phyloP scores from a whole-genome alignment of 2,888 invertebrate species.

The Yponomeuta malinellus region DNA sequence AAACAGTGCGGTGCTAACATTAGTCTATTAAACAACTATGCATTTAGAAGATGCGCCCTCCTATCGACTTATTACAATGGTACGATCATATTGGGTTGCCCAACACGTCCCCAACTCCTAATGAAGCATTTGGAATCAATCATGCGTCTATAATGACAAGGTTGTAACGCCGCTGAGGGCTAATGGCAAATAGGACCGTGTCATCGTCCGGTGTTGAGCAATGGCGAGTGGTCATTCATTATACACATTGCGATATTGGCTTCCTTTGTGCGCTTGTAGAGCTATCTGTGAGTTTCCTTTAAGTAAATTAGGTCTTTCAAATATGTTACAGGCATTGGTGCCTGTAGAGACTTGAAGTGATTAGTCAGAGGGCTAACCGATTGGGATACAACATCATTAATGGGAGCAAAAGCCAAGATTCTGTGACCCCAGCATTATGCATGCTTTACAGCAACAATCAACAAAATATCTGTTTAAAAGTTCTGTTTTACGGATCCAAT shows the following conservation, averaged over 20 bases:
- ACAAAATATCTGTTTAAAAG: too few relatives aligned
- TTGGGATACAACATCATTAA: too few relatives aligned
- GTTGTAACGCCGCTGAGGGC: slow-evolving; percentile 3
- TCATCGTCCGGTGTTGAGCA: slow-evolving; percentile 1
- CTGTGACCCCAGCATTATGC: too few relatives aligned
- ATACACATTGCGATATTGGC: not conserved
- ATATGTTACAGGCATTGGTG: too few relatives aligned
- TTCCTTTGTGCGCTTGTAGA: not conserved
- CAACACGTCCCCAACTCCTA: not conserved
- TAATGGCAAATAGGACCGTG: not conserved
- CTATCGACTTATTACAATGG: not conserved
- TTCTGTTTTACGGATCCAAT: too few relatives aligned
- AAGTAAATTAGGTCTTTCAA: not conserved
- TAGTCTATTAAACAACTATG: too few relatives aligned
- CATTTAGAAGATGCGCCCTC: not conserved
- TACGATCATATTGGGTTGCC: not conserved
- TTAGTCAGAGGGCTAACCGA: too few relatives aligned
- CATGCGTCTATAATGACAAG: slow-evolving; percentile 11
- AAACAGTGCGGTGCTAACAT: too few relatives aligned
- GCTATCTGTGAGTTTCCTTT: not conserved
- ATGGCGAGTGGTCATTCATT: not conserved
- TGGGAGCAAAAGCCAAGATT: too few relatives aligned
- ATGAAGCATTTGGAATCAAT: slow-evolving; percentile 8
- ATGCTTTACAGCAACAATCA: too few relatives aligned
- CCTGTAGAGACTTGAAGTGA: too few relatives aligned